Evolutionary conservation across 2,888 invertebrate genomes (phyloP), one percentile per base, ranked within the genome.

Genomic region (Ptycholaimellus sp.): DNA sequence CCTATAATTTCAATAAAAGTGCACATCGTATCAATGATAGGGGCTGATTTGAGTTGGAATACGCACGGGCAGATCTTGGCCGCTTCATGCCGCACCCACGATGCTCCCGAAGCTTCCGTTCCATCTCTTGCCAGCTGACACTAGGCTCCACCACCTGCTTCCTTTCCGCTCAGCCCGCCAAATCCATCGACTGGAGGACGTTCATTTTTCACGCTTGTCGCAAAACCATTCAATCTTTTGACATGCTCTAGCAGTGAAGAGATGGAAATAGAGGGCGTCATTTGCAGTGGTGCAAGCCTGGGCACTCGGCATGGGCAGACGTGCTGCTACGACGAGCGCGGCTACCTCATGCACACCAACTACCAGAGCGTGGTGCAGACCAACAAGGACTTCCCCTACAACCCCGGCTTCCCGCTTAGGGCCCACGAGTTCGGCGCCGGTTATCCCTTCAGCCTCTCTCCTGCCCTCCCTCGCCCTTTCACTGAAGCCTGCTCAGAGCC

Each of bases 301-400:
- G 30, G 7, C 42, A 56, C 62, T 1, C 51, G 49, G 37, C 52
- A 54, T 40, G 90, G 87, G 37, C 90, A 90, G 56, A 85, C 90
- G 56, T 96, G 93, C 52, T 96, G 93, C 58, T 96, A 93, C 58
- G 85, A 87, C 59, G 77, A 77, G 54, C 76, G 79, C 49, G 74
- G 76, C 2, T 79, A 72, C 60, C 68, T 96, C 18, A 80, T 87
- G 77, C 66, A 87, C 60, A 79, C 87, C 0, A 81, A 81, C 48
- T 93, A 93, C 60, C 81, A 85, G 53, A 78, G 78, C 67, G 51
- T 56, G 13, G 48, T 55, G 34, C 50, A 54, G 40, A 51, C 47
- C 22, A 40, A 30, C n/a, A 39, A 38, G 27, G 45, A 46, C 4
- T 46, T 44, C 37, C 46, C 47, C 42, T 50, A 50, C 44, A 49